These are phyloP conservation scores for Kudoa iwatai DNA, from an alignment of 30 jellyfish, hydroid and myxozoan genomes.

Conservation along the genomic window DNA sequence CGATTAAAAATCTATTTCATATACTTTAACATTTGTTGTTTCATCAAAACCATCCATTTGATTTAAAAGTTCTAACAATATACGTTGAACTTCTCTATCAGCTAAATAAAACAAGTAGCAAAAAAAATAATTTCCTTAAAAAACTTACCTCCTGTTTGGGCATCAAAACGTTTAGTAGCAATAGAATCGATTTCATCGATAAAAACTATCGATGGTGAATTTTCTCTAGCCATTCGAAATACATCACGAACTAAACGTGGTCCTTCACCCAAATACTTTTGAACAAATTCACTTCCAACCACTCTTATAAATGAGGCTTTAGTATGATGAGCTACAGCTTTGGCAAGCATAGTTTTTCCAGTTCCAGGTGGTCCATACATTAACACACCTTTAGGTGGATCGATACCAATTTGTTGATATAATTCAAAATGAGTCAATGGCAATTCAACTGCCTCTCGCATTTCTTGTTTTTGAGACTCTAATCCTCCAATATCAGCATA, in stretches of 20 bases:
- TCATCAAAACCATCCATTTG: slow-evolving; percentile 96
- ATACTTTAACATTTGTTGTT: slow-evolving; percentile 43
- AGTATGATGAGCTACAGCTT: slow-evolving; percentile 90
- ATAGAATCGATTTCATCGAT: slow-evolving; percentile 84
- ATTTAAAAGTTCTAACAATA: slow-evolving; percentile 26
- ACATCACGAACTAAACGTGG: slow-evolving; percentile 88
- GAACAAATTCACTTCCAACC: slow-evolving; percentile 85
- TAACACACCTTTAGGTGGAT: slow-evolving; percentile 79
- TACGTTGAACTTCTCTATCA: slow-evolving; percentile 75
- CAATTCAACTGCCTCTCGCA: slow-evolving; percentile 67
- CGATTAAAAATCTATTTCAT: too few relatives aligned
- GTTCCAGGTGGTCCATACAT: too few relatives aligned
- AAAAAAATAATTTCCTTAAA: too few relatives aligned
- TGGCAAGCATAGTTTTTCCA: slow-evolving; percentile 77
- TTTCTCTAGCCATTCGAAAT: slow-evolving; percentile 57
- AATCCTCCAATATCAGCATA: slow-evolving; percentile 85
- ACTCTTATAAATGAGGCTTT: slow-evolving; percentile 58
- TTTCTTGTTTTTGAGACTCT: slow-evolving; percentile 81
- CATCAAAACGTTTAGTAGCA: slow-evolving; percentile 81
- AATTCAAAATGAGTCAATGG: slow-evolving; percentile 65
- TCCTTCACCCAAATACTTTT: slow-evolving; percentile 74
- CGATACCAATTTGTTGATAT: slow-evolving; percentile 66
- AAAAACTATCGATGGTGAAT: slow-evolving; percentile 55
- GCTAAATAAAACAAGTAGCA: too few relatives aligned
- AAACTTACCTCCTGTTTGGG: slow-evolving; percentile 93